Evolutionary conservation across 2,888 invertebrate genomes (phyloP).

Genomic region (Stictocephala bisonia): DNA sequence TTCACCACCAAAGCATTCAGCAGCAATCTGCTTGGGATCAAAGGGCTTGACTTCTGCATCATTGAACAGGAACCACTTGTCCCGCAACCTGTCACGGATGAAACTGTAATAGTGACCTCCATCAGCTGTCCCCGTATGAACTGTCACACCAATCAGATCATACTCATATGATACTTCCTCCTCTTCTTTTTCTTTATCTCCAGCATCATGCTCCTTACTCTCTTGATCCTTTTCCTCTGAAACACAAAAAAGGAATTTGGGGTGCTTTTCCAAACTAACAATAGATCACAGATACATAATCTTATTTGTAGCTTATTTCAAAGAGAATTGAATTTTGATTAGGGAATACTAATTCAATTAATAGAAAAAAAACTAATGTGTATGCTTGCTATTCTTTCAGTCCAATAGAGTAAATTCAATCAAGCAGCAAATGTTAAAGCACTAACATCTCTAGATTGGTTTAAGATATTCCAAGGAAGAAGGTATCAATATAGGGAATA

Average conservation of each 20-base stretch:
- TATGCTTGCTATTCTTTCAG: too few species aligned
- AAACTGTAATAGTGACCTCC: conserved; percentile 98
- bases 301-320: too few species aligned
- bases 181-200: conserved; percentile 63
- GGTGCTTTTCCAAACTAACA: too few species aligned
- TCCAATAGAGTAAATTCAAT: too few species aligned
- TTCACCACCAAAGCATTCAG: conserved; percentile 97
- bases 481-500: too few species aligned
- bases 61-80: conserved; percentile 94
- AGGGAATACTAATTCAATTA: too few species aligned
- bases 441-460: too few species aligned
- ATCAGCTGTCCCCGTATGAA: conserved; percentile 98
- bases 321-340: too few species aligned
- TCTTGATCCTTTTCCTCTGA: conserved; percentile 53
- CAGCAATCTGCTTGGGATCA: conserved; percentile 93
- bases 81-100: conserved; percentile 86
- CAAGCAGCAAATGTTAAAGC: too few species aligned
- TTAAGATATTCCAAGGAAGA: too few species aligned
- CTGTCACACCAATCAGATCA: conserved; percentile 93
- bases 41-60: conserved; percentile 95
- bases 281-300: too few species aligned
- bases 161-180: conserved; percentile 68
- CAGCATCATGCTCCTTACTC: conserved; percentile 58
- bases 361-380: not conserved
- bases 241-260: conserved; percentile 34